Percentiles rank a stretch among this genome's conserved stretches.
These are phyloP conservation scores for Heteromyza rotundicornis DNA, from an alignment of 2,888 invertebrate genomes.

Conservation along the genomic window DNA sequence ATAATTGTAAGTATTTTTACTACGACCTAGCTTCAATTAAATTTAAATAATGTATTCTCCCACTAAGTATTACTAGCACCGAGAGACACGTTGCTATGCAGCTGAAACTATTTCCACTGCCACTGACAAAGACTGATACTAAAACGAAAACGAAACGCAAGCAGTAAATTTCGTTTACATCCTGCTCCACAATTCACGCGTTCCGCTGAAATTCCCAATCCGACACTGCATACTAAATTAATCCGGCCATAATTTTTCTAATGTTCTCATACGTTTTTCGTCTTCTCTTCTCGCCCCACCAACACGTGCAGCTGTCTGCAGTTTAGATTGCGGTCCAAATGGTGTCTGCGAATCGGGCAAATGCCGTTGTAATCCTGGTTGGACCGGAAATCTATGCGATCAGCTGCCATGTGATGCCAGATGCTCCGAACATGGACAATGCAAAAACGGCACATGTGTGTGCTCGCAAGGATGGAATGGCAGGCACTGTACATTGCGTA, in stretches of 20 bases:
- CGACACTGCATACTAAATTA: background rate
- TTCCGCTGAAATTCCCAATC: background rate
- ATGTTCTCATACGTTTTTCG: constrained; percentile 8
- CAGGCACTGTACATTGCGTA: constrained; percentile 94
- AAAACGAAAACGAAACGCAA: background rate
- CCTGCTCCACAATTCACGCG: constrained; percentile 4
- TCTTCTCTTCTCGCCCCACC: constrained; percentile 28
- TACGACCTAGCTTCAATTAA: too few species aligned
- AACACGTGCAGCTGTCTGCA: constrained; percentile 87
- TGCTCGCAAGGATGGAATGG: constrained; percentile 99
- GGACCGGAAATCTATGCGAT: constrained; percentile 92
- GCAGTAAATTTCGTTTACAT: background rate
- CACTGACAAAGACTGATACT: too few species aligned
- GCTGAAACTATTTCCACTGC: too few species aligned
- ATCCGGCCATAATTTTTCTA: constrained; percentile 13
- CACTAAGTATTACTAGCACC: too few species aligned
- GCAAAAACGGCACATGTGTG: constrained; percentile 96
- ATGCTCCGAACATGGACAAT: constrained; percentile 95
- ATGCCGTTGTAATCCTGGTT: constrained; percentile 90
- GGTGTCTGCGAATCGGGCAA: constrained; percentile 92
- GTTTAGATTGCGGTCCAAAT: constrained; percentile 90
- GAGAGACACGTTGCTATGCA: too few species aligned
- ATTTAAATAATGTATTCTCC: too few species aligned
- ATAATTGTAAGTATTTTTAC: too few species aligned
- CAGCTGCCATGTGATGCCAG: constrained; percentile 89